Conservation (phyloP, 2,113 vertebrate genomes). For the Lamprologus tigripictilis region DNA sequence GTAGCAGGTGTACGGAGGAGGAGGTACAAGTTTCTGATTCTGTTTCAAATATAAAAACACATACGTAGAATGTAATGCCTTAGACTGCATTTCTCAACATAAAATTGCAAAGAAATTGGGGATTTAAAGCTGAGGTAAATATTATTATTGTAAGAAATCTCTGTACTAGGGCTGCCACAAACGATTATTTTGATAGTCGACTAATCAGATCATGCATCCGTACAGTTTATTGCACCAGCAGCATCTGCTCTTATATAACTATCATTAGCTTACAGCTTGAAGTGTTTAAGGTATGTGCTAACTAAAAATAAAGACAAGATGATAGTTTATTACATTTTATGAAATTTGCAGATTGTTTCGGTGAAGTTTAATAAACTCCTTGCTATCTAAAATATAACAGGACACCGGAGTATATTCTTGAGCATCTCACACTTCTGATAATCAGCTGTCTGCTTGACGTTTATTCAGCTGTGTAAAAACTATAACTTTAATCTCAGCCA, state of each 20-base stretch:
- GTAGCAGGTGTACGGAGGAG: background rate
- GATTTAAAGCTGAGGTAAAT: background rate
- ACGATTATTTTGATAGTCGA: background rate
- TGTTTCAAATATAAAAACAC: background rate
- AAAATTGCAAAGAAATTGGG: background rate
- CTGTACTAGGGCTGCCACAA: background rate
- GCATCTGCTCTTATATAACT: background rate
- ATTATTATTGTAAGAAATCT: background rate
- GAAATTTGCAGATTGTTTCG: rapidly evolving
- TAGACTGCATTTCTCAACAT: background rate
- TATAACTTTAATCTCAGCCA: background rate
- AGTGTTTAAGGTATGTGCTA: rapidly evolving
- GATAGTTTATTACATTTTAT: rapidly evolving
- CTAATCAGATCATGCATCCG: background rate
- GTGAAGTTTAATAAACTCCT: background rate
- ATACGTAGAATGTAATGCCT: rapidly evolving
- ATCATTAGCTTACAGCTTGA: background rate
- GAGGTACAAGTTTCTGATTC: background rate
- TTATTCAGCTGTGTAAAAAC: background rate
- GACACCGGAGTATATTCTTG: rapidly evolving
- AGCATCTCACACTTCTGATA: background rate
- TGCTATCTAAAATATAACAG: background rate
- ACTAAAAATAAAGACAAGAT: background rate
- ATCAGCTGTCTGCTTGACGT: rapidly evolving
- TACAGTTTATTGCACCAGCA: background rate